Base-by-base conservation (phyloP, 1,140 invertebrate genomes). In the Leptoteleia sp. region DNA sequence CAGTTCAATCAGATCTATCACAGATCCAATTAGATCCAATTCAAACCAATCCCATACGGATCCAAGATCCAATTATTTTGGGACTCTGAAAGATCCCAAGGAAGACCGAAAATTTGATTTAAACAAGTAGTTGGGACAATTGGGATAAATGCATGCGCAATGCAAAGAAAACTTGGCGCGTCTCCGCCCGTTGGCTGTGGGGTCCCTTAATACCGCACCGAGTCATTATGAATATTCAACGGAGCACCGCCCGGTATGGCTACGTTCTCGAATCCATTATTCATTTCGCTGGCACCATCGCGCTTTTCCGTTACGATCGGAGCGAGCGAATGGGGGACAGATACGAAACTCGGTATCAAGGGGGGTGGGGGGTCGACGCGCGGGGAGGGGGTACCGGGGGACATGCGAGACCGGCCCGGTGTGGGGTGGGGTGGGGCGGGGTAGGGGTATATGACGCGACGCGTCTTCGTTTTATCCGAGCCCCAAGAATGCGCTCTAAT, bases 241-340 rank as follows among this genome's bases (percentile, higher is more conserved):
- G 75, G 80, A 61, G 77, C 62, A 64, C 76, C 43, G 59, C 2
- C 64, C 76, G 84, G 79, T 82, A 87, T 88, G 85, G 85, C 85
- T 73, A 84, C 83, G 79, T 84, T 81, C 54, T 29, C 81, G 78
- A 79, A 87, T 88, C 82, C 86, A 88, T 88, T 88, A 87, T 88
- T 88, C 86, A 88, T 87, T 82, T 72, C 43, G 55, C 65, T 81
- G 77, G 83, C 82, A 83, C 81, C 82, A 76, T 81, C 65, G 78
- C 64, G 73, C 57, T 82, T 83, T 85, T 83, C 83, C 79, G 62
- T 43, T 55, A 68, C 75, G 22, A 57, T 33, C 22, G 22, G 22
- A 6, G 22, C 6, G 22, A 16, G 43, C 42, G 52, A 57, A 57
- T 50, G 45, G 54, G 65, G 43, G 65, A 70, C 55, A 54, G 68